These are phyloP conservation scores for Oligia fasciuncula DNA, from an alignment of 2,888 invertebrate genomes.

Conservation along the genomic window DNA sequence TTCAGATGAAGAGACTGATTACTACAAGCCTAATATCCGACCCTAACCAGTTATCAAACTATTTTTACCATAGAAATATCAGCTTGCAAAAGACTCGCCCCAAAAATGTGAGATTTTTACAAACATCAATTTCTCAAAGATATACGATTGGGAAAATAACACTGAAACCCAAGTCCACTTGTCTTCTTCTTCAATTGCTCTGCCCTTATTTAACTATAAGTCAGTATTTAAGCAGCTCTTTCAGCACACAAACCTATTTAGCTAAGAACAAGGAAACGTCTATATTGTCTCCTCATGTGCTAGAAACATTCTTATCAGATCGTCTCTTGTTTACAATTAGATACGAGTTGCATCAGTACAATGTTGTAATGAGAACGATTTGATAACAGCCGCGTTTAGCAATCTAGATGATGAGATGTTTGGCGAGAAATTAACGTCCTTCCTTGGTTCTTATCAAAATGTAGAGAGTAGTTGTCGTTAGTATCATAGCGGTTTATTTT, in stretches of 20 bases:
- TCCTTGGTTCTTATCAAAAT: background rate
- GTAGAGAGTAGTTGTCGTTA: background rate
- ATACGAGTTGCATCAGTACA: slow-evolving; percentile 61
- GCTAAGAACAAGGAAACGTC: slow-evolving; percentile 45
- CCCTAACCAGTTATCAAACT: background rate
- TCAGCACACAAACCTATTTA: slow-evolving; percentile 44
- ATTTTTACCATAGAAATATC: background rate
- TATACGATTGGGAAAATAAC: background rate
- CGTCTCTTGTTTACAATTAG: slow-evolving; percentile 50
- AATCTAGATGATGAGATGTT: slow-evolving; percentile 28
- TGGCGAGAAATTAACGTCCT: slow-evolving; percentile 10
- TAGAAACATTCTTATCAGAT: slow-evolving; percentile 57
- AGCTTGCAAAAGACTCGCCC: background rate
- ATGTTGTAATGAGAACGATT: slow-evolving; percentile 42
- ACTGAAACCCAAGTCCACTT: background rate
- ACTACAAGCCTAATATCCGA: background rate
- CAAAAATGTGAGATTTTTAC: background rate
- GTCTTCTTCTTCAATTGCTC: too few relatives aligned
- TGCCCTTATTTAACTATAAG: background rate
- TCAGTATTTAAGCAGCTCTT: slow-evolving; percentile 23
- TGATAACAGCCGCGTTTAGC: slow-evolving; percentile 47
- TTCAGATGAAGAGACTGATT: background rate
- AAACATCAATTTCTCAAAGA: too few relatives aligned
- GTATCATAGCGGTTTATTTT: background rate
- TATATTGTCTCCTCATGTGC: slow-evolving; percentile 34